These are phyloP conservation scores for Agrochola circellaris DNA, from an alignment of 2,888 invertebrate genomes.

Conservation along the genomic window DNA sequence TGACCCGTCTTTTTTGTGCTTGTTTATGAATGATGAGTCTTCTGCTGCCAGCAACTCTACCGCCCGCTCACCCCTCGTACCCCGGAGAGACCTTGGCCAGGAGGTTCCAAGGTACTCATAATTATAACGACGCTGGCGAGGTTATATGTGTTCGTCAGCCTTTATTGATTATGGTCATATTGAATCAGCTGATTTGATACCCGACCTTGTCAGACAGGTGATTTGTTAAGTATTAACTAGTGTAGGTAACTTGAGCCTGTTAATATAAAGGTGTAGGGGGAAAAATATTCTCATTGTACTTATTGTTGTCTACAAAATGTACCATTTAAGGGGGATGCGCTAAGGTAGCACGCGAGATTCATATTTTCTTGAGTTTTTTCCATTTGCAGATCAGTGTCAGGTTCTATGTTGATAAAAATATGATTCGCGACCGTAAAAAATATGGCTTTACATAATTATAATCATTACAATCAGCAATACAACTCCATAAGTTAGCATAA, in stretches of 20 bases:
- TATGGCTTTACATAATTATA: too few species aligned
- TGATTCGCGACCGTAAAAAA: too few species aligned
- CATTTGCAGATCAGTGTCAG: too few species aligned
- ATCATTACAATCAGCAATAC: too few species aligned
- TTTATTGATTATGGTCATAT: slow-evolving; percentile 2
- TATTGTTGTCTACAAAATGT: too few species aligned
- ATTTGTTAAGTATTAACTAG: neutral
- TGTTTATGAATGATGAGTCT: neutral
- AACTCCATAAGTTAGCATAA: too few species aligned
- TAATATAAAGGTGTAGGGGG: neutral
- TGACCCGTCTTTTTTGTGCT: neutral
- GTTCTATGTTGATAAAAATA: too few species aligned
- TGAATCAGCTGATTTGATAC: slow-evolving; percentile 6
- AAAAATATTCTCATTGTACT: too few species aligned
- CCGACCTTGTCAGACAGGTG: neutral
- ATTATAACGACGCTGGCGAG: neutral
- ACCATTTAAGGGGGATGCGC: too few species aligned
- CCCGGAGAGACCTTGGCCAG: neutral
- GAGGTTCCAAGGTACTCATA: neutral
- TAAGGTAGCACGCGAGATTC: too few species aligned
- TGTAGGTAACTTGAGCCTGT: neutral
- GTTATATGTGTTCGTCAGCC: neutral
- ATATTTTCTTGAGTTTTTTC: too few species aligned
- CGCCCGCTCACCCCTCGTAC: neutral
- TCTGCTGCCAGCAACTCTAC: neutral